These are phyloP conservation scores for Hirtodrosophila trivittata DNA, from an alignment of 2,888 invertebrate genomes.

Conservation along the genomic window DNA sequence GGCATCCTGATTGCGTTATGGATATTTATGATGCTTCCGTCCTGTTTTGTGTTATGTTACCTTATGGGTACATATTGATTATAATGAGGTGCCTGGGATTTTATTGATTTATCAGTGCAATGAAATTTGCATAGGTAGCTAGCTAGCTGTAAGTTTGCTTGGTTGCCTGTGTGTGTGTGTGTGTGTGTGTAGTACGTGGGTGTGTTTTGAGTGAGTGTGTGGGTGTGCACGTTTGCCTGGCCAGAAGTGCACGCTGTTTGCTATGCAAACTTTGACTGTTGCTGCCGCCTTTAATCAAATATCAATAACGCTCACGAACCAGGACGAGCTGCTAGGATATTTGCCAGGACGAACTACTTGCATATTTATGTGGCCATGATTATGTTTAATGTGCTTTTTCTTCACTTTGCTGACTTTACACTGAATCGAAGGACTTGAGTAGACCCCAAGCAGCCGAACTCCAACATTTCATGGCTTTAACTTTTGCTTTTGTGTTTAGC, in stretches of 20 bases:
- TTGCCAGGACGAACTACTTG: slow-evolving; percentile 26
- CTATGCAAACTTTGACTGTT: slow-evolving; percentile 59
- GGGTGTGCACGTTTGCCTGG: slow-evolving; percentile 8
- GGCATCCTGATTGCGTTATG: no score
- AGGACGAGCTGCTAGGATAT: not conserved
- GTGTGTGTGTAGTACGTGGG: not conserved
- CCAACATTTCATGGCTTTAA: slow-evolving; percentile 34
- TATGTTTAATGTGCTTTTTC: slow-evolving; percentile 56
- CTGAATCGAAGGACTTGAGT: not conserved
- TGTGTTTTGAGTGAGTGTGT: not conserved
- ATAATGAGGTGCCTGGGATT: slow-evolving; percentile 34
- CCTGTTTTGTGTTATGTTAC: not conserved
- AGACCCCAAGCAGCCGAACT: slow-evolving; percentile 5
- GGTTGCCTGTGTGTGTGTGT: not conserved
- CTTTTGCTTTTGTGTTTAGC: slow-evolving; percentile 40
- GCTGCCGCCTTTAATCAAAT: slow-evolving; percentile 60
- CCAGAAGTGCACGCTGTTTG: slow-evolving; percentile 64
- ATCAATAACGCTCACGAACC: slow-evolving; percentile 49
- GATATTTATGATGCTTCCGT: not conserved
- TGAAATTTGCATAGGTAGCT: slow-evolving; percentile 16
- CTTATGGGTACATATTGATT: slow-evolving; percentile 11
- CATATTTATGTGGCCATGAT: slow-evolving; percentile 63
- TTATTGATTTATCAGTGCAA: slow-evolving; percentile 45
- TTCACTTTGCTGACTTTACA: not conserved
- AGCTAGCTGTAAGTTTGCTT: not conserved